phyloP scores from a whole-genome alignment of 2,888 invertebrate genomes.

The Netelia melanura region DNA sequence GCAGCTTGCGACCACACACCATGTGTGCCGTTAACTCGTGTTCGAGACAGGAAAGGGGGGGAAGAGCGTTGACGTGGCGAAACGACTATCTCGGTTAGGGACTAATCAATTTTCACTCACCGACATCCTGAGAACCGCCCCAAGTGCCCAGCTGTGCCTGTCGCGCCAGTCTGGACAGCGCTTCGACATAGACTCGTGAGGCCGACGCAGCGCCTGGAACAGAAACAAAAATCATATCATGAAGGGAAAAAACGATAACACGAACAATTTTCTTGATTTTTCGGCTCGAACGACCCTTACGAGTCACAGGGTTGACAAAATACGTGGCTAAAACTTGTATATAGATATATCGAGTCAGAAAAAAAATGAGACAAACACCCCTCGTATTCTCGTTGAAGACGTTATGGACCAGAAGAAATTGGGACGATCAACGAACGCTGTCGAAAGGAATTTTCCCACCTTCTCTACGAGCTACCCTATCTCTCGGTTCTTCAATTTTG shows the following conservation, averaged over 20 bases:
- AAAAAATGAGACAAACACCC: slow-evolving; percentile 13
- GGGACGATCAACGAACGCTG: slow-evolving; percentile 59
- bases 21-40: background rate
- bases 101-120: slow-evolving; percentile 86
- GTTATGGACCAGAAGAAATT: slow-evolving; percentile 76
- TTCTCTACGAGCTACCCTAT: slow-evolving; percentile 13
- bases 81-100: slow-evolving; percentile 60
- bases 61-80: slow-evolving; percentile 38
- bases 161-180: slow-evolving; percentile 93
- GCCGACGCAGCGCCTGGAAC: slow-evolving; percentile 94
- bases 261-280: slow-evolving; percentile 15
- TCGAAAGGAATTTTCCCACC: slow-evolving; percentile 34
- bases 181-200: slow-evolving; percentile 94
- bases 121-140: slow-evolving; percentile 96
- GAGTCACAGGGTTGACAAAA: too few relatives aligned
- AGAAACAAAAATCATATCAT: slow-evolving; percentile 58
- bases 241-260: slow-evolving; percentile 34
- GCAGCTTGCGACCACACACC: slow-evolving; percentile 36
- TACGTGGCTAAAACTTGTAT: too few relatives aligned
- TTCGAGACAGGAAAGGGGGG: background rate
- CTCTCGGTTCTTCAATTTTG: slow-evolving; percentile 10
- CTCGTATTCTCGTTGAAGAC: slow-evolving; percentile 70
- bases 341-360: slow-evolving; percentile 20
- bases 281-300: background rate
- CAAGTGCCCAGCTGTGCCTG: slow-evolving; percentile 96